Evolutionary conservation across 2,113 vertebrate genomes (phyloP).

Genomic region (Nibea coibor): DNA sequence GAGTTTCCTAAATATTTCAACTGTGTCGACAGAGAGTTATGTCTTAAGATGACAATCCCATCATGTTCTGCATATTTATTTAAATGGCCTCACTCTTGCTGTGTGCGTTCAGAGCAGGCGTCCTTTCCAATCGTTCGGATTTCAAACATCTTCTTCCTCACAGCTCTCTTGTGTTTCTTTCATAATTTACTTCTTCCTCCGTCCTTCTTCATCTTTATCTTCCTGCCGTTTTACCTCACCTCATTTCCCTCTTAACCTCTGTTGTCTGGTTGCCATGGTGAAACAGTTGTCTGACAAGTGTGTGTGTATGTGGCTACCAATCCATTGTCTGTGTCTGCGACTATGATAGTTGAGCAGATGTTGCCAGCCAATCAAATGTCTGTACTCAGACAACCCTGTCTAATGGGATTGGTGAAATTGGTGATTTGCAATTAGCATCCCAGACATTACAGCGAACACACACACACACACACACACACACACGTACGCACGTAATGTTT

Average conservation of each 20-base stretch:
- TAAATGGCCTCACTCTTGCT: not conserved
- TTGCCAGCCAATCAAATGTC: conserved; percentile 62
- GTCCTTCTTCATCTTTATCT: conserved; percentile 46
- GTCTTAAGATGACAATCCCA: not conserved
- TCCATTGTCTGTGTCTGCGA: conserved; percentile 31
- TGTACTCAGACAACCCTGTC: conserved; percentile 44
- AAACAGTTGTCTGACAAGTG: conserved; percentile 45
- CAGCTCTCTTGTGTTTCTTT: conserved; percentile 10
- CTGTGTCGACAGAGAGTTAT: not conserved
- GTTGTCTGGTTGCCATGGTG: conserved; percentile 76
- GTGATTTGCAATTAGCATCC: conserved; percentile 59
- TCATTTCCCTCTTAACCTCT: conserved; percentile 52
- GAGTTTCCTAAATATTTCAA: conserved; percentile 7
- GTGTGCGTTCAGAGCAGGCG: not conserved
- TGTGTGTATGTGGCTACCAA: conserved; percentile 9
- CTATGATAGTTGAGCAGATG: conserved; percentile 57
- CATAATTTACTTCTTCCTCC: conserved; percentile 37
- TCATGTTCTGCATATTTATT: conserved; percentile 28
- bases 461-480: conserved; percentile 22
- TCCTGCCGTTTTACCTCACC: conserved; percentile 41
- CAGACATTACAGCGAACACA: conserved; percentile 37
- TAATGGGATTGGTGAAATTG: conserved; percentile 60
- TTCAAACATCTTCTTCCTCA: not conserved
- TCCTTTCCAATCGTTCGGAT: conserved; percentile 40
- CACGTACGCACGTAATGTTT: conserved; percentile 29